Percentiles rank a stretch among this genome's conserved stretches.
These are phyloP conservation scores for Apodemus speciosus DNA, from an alignment of 2,113 vertebrate genomes.

Conservation along the genomic window DNA sequence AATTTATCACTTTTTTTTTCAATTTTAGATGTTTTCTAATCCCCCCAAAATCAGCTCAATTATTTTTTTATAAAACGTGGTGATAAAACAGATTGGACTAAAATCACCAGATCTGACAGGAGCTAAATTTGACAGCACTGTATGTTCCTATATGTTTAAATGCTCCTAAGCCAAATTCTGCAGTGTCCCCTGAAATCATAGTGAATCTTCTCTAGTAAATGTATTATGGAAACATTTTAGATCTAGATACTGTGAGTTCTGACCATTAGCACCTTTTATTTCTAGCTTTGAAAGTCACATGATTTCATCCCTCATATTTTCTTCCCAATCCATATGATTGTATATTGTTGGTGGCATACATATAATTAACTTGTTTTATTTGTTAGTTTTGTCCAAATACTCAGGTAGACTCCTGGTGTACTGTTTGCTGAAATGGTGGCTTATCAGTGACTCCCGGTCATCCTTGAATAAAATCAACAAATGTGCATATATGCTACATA, in stretches of 20 bases:
- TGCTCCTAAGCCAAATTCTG: conserved; percentile 18
- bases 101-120: conserved; percentile 18
- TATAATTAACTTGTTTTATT: background rate
- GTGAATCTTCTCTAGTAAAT: background rate
- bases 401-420: background rate
- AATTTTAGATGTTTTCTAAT: conserved; percentile 5
- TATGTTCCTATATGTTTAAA: background rate
- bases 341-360: background rate
- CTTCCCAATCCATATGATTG: background rate
- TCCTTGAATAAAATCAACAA: background rate
- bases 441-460: background rate
- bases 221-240: background rate
- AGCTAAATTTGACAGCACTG: conserved; percentile 4
- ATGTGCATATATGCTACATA: background rate
- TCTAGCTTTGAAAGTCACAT: conserved; percentile 22
- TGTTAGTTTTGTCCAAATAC: background rate
- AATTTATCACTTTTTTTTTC: conserved; percentile 17
- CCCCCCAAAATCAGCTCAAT: conserved; percentile 9
- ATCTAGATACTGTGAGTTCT: background rate
- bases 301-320: conserved; percentile 27
- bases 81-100: background rate
- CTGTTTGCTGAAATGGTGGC: background rate
- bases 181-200: background rate
- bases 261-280: background rate
- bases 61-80: background rate